A percentile compares a stretch with the other conserved stretches of the same genome.
phyloP scores from a whole-genome alignment of 2,888 invertebrate genomes.

The Poecilus cupreus region DNA sequence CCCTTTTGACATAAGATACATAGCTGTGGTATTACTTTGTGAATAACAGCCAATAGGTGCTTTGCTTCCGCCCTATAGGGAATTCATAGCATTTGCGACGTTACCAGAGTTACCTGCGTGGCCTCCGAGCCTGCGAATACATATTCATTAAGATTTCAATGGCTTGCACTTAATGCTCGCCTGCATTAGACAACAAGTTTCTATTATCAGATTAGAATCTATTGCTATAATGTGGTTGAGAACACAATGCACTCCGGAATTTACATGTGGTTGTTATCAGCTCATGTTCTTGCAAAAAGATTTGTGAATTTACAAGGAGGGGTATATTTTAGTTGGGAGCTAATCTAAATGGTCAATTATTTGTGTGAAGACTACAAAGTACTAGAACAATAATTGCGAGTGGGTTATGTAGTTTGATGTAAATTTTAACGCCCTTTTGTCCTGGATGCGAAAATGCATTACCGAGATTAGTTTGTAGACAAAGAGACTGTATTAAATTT shows the following conservation, averaged over 20 bases:
- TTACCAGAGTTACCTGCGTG: neutral
- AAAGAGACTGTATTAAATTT: neutral
- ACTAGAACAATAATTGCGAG: neutral
- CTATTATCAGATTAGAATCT: conserved; percentile 15
- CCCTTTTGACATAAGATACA: no score
- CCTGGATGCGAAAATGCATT: neutral
- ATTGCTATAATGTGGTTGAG: neutral
- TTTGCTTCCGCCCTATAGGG: neutral
- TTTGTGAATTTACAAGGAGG: neutral
- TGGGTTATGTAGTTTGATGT: neutral
- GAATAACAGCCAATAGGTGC: neutral
- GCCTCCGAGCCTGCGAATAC: neutral
- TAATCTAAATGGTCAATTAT: conserved; percentile 4
- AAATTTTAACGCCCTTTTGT: neutral
- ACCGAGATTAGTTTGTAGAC: neutral
- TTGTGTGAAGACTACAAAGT: conserved; percentile 3
- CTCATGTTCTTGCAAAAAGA: neutral
- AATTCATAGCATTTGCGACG: neutral
- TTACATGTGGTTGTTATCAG: neutral
- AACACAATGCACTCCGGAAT: neutral
- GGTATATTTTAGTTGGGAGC: neutral
- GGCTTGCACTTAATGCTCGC: conserved; percentile 21
- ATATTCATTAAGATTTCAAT: conserved; percentile 45
- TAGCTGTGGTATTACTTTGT: no score
- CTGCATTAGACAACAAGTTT: conserved; percentile 15